phyloP scores from a whole-genome alignment of 2,797 vertebrate genomes.

The Valencia hispanica region DNA sequence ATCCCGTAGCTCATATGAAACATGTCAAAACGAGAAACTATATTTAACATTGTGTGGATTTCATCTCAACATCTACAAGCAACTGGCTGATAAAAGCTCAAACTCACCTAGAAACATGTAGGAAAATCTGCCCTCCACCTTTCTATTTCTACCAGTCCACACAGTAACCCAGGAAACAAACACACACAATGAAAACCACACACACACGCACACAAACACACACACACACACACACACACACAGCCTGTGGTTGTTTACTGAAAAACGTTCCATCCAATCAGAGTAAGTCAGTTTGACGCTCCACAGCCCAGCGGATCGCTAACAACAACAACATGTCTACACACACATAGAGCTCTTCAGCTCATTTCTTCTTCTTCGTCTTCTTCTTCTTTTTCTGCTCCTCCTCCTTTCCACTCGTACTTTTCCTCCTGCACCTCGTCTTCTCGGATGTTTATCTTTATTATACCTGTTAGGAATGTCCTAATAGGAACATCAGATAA shows the following conservation, averaged over 20 bases:
- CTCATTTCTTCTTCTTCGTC: not conserved
- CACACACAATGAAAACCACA: not conserved
- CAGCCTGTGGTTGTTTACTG: constrained; percentile 61
- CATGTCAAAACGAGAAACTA: not conserved
- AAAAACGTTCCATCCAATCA: constrained; percentile 69
- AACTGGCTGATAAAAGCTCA: not conserved
- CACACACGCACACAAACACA: not conserved
- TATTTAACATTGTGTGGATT: not conserved
- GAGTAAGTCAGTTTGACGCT: constrained; percentile 59
- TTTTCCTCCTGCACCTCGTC: not conserved
- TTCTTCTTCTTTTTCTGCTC: not conserved
- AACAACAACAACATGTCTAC: constrained; percentile 64
- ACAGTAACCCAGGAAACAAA: not conserved
- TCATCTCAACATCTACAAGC: not conserved
- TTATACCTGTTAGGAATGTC: not conserved
- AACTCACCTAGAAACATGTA: not conserved
- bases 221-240: constrained; percentile 14
- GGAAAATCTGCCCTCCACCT: not conserved
- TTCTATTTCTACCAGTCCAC: not conserved
- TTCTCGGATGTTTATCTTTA: not conserved
- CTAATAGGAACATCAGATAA: not conserved
- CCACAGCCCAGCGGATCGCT: constrained; percentile 52
- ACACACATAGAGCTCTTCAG: not conserved
- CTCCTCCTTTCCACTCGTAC: not conserved
- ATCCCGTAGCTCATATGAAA: not conserved